Conservation (phyloP, 1,140 invertebrate species). For the Melitaea cinxia region DNA sequence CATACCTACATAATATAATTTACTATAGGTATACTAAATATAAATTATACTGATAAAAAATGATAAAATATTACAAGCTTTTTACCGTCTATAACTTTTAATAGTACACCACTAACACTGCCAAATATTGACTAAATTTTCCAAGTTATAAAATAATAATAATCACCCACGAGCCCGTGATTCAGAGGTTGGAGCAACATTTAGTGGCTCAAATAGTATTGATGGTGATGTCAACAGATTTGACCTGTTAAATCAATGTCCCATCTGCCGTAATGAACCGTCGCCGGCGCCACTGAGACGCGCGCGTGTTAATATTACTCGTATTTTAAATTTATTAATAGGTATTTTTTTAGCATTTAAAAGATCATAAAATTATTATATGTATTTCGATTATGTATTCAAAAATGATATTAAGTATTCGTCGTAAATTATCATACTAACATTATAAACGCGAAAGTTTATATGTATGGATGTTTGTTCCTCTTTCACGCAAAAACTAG, state of each 20-base stretch:
- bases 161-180: not conserved
- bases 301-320: not conserved
- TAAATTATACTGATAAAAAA: no score
- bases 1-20: no score
- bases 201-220: slow-evolving; percentile 62
- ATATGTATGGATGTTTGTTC: no score
- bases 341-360: not conserved
- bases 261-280: slow-evolving; percentile 62
- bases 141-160: not conserved
- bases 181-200: slow-evolving; percentile 10
- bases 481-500: no score
- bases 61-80: no score
- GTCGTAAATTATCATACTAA: no score
- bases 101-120: no score
- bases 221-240: slow-evolving; percentile 71
- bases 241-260: slow-evolving; percentile 73
- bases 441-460: no score
- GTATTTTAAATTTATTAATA: not conserved
- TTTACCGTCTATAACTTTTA: no score
- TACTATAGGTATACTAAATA: no score
- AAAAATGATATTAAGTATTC: not conserved
- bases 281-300: slow-evolving; percentile 43
- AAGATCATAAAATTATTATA: slow-evolving; percentile 1
- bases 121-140: not conserved
- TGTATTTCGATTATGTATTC: not conserved